These are phyloP conservation scores for Sesia bembeciformis DNA, from an alignment of 2,888 invertebrate genomes.

Conservation along the genomic window DNA sequence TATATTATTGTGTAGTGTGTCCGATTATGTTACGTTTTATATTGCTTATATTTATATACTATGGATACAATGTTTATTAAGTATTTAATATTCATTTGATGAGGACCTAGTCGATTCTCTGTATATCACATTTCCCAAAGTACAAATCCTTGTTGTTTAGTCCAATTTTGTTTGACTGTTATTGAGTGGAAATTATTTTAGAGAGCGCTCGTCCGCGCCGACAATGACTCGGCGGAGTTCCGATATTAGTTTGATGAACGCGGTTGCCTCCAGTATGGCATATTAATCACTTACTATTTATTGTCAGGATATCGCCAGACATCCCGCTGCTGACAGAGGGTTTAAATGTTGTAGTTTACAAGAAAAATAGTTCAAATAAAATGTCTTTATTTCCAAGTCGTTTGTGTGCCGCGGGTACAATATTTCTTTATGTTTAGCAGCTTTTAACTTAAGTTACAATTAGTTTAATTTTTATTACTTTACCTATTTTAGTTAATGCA, in stretches of 20 bases:
- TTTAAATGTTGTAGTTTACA: slow-evolving; percentile 23
- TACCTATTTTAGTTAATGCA: slow-evolving; percentile 59
- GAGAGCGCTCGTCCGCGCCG: slow-evolving; percentile 35
- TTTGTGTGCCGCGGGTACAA: slow-evolving; percentile 29
- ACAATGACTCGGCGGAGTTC: no score
- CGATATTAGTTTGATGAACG: no score
- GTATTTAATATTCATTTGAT: slow-evolving; percentile 73
- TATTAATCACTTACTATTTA: no score
- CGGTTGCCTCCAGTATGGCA: no score
- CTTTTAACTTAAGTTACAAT: slow-evolving; percentile 54
- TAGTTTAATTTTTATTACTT: slow-evolving; percentile 52
- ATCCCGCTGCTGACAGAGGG: slow-evolving; percentile 9
- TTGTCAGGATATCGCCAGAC: neutral
- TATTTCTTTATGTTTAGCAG: slow-evolving; percentile 40
- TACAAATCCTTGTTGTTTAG: slow-evolving; percentile 77
- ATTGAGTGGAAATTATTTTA: slow-evolving; percentile 71
- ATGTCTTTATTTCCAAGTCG: slow-evolving; percentile 31
- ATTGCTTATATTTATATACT: slow-evolving; percentile 72
- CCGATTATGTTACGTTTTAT: slow-evolving; percentile 74
- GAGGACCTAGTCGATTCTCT: slow-evolving; percentile 75
- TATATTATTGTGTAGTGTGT: slow-evolving; percentile 71
- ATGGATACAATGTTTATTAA: slow-evolving; percentile 71
- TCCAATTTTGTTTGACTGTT: slow-evolving; percentile 75
- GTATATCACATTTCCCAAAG: slow-evolving; percentile 75
- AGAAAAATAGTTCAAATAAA: slow-evolving; percentile 35